Percentiles rank a stretch among this genome's conserved stretches.
These are phyloP conservation scores for Phoeniculus purpureus DNA, from an alignment of 2,797 vertebrate species.

Conservation along the genomic window DNA sequence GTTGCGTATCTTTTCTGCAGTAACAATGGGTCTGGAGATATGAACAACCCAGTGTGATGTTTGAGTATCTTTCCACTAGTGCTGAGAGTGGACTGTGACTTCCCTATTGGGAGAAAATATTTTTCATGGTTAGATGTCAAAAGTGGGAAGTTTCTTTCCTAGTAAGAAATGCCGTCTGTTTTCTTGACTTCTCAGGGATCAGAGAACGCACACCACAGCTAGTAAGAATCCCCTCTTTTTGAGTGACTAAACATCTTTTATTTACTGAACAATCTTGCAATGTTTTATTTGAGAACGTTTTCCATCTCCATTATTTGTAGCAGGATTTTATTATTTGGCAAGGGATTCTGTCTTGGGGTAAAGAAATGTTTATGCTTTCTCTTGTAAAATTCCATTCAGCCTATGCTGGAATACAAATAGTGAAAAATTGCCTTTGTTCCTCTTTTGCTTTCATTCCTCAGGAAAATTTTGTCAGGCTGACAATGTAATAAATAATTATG, in stretches of 20 bases:
- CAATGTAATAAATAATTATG: slow-evolving; percentile 39
- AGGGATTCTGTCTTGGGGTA: neutral
- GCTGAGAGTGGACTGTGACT: neutral
- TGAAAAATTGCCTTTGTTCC: slow-evolving; percentile 51
- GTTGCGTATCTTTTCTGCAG: neutral
- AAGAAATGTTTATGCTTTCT: slow-evolving; percentile 14
- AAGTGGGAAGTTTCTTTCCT: neutral
- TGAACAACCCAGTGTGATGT: neutral
- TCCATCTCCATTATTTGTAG: slow-evolving; percentile 1
- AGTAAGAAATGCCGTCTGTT: neutral
- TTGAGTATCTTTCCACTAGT: neutral
- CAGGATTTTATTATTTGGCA: slow-evolving; percentile 32
- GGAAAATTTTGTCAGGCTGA: slow-evolving; percentile 50
- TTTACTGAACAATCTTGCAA: neutral
- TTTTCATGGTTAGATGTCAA: neutral
- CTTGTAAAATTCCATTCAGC: slow-evolving; percentile 18
- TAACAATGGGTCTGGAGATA: neutral
- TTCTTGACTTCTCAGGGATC: neutral
- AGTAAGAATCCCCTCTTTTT: neutral
- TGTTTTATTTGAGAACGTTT: neutral
- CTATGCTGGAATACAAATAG: slow-evolving; percentile 17
- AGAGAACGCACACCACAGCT: neutral
- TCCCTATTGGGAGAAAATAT: neutral
- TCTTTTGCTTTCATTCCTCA: slow-evolving; percentile 51
- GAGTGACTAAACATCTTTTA: neutral